phyloP scores from a whole-genome alignment of 23 tunicate species.

The Trididemnum miniatum region DNA sequence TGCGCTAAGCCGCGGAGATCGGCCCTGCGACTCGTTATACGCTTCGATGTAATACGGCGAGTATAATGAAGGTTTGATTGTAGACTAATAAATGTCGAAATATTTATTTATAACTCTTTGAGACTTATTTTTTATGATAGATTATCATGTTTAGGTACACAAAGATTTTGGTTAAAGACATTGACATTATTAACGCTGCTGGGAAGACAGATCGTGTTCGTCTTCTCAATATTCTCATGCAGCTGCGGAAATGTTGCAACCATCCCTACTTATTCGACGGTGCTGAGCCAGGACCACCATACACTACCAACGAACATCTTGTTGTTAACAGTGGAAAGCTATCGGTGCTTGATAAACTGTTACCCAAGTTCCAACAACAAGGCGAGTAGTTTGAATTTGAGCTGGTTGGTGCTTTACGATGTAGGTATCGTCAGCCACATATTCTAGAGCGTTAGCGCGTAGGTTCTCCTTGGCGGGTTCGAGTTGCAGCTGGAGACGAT shows the following conservation, averaged over 20 bases:
- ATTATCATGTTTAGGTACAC: conserved; percentile 81
- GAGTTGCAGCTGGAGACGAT: too few species aligned
- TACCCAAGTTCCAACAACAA: conserved; percentile 82
- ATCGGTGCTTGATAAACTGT: conserved; percentile 80
- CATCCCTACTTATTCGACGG: conserved; percentile 99
- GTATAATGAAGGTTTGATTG: too few species aligned
- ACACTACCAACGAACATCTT: conserved; percentile 96
- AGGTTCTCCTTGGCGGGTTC: too few species aligned
- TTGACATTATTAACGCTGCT: conserved; percentile 95
- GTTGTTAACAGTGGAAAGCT: conserved; percentile 89
- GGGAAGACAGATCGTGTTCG: conserved; percentile 94
- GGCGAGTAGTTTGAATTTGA: conserved; percentile 21
- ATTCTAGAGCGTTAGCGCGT: too few species aligned
- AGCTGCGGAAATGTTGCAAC: conserved; percentile 95
- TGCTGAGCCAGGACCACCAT: conserved; percentile 99
- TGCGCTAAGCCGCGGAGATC: too few species aligned
- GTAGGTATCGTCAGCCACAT: too few species aligned
- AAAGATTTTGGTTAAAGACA: conserved; percentile 95
- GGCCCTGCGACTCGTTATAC: too few species aligned
- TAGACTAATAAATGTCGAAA: too few species aligned
- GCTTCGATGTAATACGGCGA: too few species aligned
- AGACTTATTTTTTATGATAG: too few species aligned
- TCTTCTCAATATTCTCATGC: conserved; percentile 97
- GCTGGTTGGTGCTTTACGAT: too few species aligned
- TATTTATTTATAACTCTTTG: too few species aligned